Conservation (phyloP, 2,888 invertebrate genomes). For the Dolomedes plantarius region DNA sequence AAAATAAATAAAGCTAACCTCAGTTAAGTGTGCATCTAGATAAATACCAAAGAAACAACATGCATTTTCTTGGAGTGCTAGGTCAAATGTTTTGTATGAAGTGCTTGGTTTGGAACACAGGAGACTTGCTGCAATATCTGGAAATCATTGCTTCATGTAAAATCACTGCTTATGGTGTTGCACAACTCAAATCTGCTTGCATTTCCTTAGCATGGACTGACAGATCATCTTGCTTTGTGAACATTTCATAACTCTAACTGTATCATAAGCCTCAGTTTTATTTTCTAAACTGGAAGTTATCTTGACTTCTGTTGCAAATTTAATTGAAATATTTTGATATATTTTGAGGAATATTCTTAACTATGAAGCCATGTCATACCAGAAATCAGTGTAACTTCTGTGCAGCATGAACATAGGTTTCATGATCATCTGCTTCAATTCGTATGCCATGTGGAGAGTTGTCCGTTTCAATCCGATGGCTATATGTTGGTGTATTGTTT, state of each 20-base stretch:
- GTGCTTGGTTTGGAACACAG: conserved; percentile 28
- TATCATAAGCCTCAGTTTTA: conserved; percentile 23
- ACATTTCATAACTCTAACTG: conserved; percentile 15
- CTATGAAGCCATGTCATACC: not conserved
- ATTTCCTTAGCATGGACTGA: conserved; percentile 37
- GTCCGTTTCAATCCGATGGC: conserved; percentile 62
- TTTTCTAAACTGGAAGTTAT: conserved; percentile 15
- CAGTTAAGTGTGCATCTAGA: conserved; percentile 46
- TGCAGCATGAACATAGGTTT: conserved; percentile 33
- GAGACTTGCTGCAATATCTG: conserved; percentile 36
- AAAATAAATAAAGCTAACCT: conserved; percentile 36
- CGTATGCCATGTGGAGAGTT: conserved; percentile 64
- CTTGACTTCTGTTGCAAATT: conserved; percentile 20
- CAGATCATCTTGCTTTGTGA: conserved; percentile 62
- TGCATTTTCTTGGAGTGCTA: conserved; percentile 25
- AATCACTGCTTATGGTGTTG: conserved; percentile 64
- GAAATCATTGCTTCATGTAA: conserved; percentile 52
- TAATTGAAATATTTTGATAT: conserved; percentile 16
- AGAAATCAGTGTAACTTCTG: conserved; percentile 32
- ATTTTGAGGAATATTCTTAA: conserved; percentile 28
- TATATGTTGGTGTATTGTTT: conserved; percentile 29
- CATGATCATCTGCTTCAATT: conserved; percentile 34
- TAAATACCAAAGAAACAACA: conserved; percentile 57
- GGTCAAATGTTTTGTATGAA: conserved; percentile 17
- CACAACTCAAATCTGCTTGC: conserved; percentile 55